Conservation (phyloP, 2,797 vertebrate genomes). For the Hylomyscus alleni region DNA sequence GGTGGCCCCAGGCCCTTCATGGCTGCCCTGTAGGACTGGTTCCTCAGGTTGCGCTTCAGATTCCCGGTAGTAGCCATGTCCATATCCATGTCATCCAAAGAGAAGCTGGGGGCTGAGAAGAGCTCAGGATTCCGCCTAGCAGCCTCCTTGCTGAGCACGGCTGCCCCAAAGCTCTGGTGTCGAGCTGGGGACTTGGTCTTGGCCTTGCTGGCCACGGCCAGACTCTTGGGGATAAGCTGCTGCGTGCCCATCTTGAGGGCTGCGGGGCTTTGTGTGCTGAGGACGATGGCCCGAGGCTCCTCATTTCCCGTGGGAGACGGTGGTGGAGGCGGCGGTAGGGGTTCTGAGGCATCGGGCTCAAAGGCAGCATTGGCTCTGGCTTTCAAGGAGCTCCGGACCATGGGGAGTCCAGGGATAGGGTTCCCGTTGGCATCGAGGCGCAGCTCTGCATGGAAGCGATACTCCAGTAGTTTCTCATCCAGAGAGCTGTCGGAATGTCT, state of each 20-base stretch:
- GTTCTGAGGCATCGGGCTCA: background rate
- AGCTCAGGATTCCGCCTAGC: conserved; percentile 77
- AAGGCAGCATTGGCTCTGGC: accelerated
- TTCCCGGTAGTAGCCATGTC: conserved; percentile 81
- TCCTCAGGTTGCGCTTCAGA: conserved; percentile 93
- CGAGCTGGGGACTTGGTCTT: conserved; percentile 90
- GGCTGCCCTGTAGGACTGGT: conserved; percentile 95
- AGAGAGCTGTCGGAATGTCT: conserved; percentile 82
- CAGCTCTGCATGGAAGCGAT: conserved; percentile 87
- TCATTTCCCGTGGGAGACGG: accelerated
- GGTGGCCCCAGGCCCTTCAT: conserved; percentile 89
- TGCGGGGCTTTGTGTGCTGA: conserved; percentile 93
- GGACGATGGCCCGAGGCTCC: conserved; percentile 83
- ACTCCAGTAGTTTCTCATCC: conserved; percentile 89
- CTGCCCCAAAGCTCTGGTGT: conserved; percentile 92
- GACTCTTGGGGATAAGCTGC: conserved; percentile 94
- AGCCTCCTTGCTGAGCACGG: conserved; percentile 78
- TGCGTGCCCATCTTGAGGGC: conserved; percentile 92
- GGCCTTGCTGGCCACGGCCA: conserved; percentile 90
- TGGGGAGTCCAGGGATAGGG: accelerated
- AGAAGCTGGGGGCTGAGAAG: conserved; percentile 82
- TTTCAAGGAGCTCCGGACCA: background rate
- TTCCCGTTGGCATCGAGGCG: conserved; percentile 77
- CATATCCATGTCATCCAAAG: conserved; percentile 91
- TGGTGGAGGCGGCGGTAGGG: accelerated